Evolutionary conservation across 1,140 invertebrate species (phyloP), one percentile per base, ranked within the genome.

Genomic region (Sminthurinus signatus): DNA sequence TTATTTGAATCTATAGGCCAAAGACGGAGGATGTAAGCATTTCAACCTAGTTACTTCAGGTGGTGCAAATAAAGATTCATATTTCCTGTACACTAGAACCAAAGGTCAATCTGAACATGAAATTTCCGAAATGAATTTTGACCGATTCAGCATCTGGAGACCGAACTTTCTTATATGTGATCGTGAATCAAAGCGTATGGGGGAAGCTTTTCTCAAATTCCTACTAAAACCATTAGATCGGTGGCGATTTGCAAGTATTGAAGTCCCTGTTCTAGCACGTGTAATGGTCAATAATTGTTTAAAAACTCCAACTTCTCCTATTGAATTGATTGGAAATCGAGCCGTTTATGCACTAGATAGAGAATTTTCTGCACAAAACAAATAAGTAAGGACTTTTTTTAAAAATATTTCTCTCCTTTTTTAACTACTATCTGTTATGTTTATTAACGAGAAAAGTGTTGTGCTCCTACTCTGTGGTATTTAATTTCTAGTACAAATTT

Each of bases 11-110:
- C 8, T 8, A 39, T 39, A 39, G 73, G 78, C 81, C 0, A 81
- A 80, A 64, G 71, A 74, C 44, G 73, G 72, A 43, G 80, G 79
- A 5, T 79, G 78, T 64, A 74, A 77, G 61, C 79, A 82, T 62
- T 81, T 82, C 65, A 71, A 77, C 64, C 67, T 82, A 2, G 74
- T 82, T 1, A 78, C 80, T 3, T 76, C 79, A 10, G 62, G 36
- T n/a, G 74, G 73, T n/a, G 70, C 76, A 15, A 75, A 76, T 56
- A 72, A 73, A 39, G 74, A 75, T 51, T 72, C 74, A 31, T 70
- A 36, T 61, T 73, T 77, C 46, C 60, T 75, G 1, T 76, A 76
- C 51, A 60, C 62, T 4, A 73, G 74, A 64, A 73, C 69, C 0
- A 77, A 77, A 72, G 76, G 75, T 12, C 65, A 76, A 67, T 70